Percentiles rank a stretch among this genome's conserved stretches.
These are phyloP conservation scores for Glyphotaelius pellucidus DNA, from an alignment of 2,888 invertebrate genomes.

Conservation along the genomic window DNA sequence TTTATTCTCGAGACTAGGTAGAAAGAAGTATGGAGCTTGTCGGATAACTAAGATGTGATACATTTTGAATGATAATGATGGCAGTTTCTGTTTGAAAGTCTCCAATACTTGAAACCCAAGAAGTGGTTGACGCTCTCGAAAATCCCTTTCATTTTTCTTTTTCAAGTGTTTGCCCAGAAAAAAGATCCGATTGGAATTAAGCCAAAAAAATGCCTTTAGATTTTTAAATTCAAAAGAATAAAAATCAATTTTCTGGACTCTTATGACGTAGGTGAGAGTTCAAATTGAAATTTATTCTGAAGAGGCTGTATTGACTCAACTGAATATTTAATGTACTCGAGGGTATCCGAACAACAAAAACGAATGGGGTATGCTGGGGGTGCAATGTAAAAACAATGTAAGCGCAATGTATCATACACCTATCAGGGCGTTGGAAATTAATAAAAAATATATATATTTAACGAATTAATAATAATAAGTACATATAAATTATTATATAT, in stretches of 20 bases:
- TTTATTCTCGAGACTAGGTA: background rate
- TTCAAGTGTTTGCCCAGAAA: background rate
- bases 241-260: background rate
- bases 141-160: background rate
- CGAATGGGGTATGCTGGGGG: background rate
- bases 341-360: background rate
- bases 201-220: background rate
- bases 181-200: background rate
- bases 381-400: too few relatives aligned
- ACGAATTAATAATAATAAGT: too few relatives aligned
- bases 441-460: too few relatives aligned
- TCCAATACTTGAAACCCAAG: background rate
- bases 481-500: too few relatives aligned
- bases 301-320: background rate
- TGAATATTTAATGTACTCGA: background rate
- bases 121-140: conserved; percentile 2
- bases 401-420: too few relatives aligned
- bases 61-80: conserved; percentile 5
- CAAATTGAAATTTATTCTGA: background rate
- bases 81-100: background rate
- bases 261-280: background rate
- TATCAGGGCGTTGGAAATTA: too few relatives aligned
- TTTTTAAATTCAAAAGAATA: background rate
- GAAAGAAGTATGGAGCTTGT: background rate
- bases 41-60: conserved; percentile 21